Percentiles rank a stretch among this genome's conserved stretches.
Conservation (phyloP, 2,888 invertebrate species). For the Diogma glabrata region DNA sequence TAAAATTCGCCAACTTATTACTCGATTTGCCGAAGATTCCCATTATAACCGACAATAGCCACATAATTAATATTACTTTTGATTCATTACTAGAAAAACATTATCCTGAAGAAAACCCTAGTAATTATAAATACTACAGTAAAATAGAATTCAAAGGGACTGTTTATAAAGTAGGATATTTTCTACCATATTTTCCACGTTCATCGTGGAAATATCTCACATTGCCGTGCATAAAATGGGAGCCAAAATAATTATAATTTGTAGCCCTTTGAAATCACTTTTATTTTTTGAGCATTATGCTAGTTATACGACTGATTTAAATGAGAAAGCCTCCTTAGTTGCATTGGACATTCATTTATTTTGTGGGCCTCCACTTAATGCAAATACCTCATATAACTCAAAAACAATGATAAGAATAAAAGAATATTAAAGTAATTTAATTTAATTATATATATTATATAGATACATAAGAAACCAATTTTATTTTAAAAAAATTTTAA, state of each 20-base stretch:
- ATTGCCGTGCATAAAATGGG: background rate
- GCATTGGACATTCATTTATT: background rate
- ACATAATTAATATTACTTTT: too few relatives aligned
- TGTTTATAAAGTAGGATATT: background rate
- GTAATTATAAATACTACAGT: background rate
- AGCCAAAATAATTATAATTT: background rate
- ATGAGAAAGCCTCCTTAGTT: background rate
- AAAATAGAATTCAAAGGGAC: background rate
- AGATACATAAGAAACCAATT: too few relatives aligned
- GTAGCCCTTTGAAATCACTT: background rate
- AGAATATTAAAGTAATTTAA: background rate
- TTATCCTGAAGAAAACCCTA: background rate
- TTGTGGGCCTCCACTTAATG: slow-evolving; percentile 2
- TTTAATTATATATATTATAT: background rate
- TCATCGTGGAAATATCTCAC: background rate
- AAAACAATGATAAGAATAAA: background rate
- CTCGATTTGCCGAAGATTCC: too few relatives aligned
- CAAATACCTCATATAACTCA: background rate
- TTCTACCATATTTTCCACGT: background rate
- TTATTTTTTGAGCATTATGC: background rate
- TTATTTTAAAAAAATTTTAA: too few relatives aligned
- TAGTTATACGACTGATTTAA: background rate
- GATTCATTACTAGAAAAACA: background rate
- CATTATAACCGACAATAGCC: too few relatives aligned
- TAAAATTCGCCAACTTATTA: slow-evolving; percentile 10